Percentiles rank a stretch among this genome's conserved stretches.
Conservation (phyloP, 2,113 vertebrate species). For the Oceanodroma tethys region DNA sequence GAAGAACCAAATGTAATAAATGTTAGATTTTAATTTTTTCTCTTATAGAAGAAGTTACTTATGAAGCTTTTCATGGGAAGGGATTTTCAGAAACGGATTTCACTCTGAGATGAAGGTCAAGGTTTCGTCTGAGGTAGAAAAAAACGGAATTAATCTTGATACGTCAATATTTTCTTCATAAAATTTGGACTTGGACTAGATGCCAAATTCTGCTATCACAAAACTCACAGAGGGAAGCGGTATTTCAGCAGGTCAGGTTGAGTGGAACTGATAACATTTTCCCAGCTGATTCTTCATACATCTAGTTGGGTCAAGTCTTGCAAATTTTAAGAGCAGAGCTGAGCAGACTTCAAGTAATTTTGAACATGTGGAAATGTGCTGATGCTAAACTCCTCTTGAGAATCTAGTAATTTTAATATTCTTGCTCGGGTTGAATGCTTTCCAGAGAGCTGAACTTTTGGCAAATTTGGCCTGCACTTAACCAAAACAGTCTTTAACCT, state of each 20-base stretch:
- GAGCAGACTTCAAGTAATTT: not conserved
- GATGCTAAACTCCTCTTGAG: not conserved
- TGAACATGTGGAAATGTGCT: not conserved
- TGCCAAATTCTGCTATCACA: not conserved
- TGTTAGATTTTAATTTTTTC: not conserved
- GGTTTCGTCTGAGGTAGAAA: not conserved
- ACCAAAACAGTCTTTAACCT: not conserved
- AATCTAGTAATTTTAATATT: not conserved
- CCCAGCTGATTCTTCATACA: not conserved
- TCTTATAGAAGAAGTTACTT: not conserved
- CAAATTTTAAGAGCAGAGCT: not conserved
- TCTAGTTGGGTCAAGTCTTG: not conserved
- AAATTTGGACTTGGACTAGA: not conserved
- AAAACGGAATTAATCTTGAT: not conserved
- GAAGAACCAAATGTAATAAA: not conserved
- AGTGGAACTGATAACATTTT: not conserved
- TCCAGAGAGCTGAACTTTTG: not conserved
- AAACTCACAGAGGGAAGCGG: not conserved
- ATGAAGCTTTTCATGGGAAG: accelerated
- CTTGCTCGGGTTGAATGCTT: not conserved
- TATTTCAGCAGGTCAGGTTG: not conserved
- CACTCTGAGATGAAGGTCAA: not conserved
- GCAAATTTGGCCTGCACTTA: not conserved
- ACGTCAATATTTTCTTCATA: not conserved
- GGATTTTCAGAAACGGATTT: not conserved